These are phyloP conservation scores for Cettia cetti DNA, from an alignment of 2,113 vertebrate species.

Conservation along the genomic window DNA sequence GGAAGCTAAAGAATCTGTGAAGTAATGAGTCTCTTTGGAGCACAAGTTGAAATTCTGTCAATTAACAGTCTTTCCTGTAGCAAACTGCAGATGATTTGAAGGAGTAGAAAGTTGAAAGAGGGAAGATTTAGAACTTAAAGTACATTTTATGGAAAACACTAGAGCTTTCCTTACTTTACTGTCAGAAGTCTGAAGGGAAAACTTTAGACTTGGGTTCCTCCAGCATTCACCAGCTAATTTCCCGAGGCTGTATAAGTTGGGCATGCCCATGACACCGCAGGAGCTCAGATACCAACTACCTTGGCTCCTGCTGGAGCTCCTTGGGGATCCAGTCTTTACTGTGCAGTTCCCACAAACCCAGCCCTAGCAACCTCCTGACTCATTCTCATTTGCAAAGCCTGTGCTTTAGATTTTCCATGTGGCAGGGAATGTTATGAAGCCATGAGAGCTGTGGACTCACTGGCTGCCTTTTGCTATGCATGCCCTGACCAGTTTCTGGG, in stretches of 20 bases:
- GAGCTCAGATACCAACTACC: not conserved
- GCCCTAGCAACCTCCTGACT: not conserved
- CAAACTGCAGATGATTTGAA: constrained; percentile 38
- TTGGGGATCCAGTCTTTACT: not conserved
- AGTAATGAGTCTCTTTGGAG: constrained; percentile 56
- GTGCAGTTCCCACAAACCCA: not conserved
- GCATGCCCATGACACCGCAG: fast-evolving
- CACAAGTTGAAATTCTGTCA: constrained; percentile 14
- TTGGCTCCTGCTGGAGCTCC: not conserved
- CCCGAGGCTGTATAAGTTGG: fast-evolving
- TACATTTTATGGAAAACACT: not conserved
- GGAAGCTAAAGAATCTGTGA: not conserved
- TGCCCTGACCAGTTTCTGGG: not conserved
- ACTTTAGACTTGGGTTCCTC: not conserved
- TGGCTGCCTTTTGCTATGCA: not conserved
- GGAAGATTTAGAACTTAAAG: not conserved
- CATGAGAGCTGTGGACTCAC: not conserved
- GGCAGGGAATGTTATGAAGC: not conserved
- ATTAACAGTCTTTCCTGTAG: constrained; percentile 40
- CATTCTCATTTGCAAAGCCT: not conserved
- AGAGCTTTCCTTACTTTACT: not conserved
- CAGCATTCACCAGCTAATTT: not conserved
- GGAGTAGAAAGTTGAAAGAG: not conserved
- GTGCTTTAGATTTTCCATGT: not conserved
- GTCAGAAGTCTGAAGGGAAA: not conserved